Evolutionary conservation across 1,140 invertebrate species (phyloP).

Genomic region (Anastrepha obliqua): DNA sequence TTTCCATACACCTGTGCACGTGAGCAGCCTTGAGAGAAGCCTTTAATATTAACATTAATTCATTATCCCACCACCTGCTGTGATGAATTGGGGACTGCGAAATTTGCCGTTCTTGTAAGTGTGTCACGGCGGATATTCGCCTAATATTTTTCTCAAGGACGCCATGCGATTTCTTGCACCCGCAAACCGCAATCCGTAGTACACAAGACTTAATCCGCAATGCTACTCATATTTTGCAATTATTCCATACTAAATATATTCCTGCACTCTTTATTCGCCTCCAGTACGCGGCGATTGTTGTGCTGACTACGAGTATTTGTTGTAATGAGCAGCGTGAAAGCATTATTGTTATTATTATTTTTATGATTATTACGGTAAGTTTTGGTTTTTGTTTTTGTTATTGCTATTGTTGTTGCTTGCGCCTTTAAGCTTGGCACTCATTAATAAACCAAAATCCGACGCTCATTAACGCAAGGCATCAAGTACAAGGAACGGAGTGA

Average conservation of each 20-base stretch:
- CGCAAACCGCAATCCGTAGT: not conserved
- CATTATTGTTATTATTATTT: slow-evolving; percentile 46
- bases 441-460: slow-evolving; percentile 39
- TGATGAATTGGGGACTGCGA: not conserved
- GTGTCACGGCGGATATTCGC: not conserved
- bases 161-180: not conserved
- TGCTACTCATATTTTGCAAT: slow-evolving; percentile 20
- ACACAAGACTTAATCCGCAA: not conserved
- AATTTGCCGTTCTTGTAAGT: not conserved
- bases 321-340: not conserved
- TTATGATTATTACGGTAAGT: slow-evolving; percentile 29
- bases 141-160: slow-evolving; percentile 41
- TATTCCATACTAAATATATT: not conserved
- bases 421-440: slow-evolving; percentile 17
- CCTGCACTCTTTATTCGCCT: not conserved
- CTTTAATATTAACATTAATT: slow-evolving; percentile 31
- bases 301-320: slow-evolving; percentile 29
- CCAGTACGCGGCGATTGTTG: not conserved
- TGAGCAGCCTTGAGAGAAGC: slow-evolving; percentile 8
- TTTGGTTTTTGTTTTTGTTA: slow-evolving; percentile 5
- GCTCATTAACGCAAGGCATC: slow-evolving; percentile 25
- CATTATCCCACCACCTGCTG: slow-evolving; percentile 7
- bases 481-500: not conserved
- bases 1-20: not conserved
- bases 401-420: not conserved